Conservation (phyloP, 2,888 invertebrate genomes). For the Acholoe squamosa region DNA sequence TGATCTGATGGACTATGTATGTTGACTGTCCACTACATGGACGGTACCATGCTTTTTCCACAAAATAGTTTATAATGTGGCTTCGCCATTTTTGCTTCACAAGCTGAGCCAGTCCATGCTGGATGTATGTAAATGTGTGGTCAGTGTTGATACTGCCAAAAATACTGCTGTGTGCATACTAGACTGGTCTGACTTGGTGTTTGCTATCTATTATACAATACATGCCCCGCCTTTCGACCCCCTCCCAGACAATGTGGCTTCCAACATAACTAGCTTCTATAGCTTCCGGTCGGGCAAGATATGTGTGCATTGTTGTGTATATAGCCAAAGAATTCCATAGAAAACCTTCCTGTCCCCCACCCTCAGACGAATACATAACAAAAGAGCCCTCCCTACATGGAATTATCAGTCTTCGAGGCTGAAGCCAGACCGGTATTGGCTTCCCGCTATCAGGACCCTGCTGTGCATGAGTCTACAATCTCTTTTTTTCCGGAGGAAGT, state of each 20-base stretch:
- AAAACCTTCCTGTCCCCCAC: background rate
- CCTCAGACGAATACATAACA: background rate
- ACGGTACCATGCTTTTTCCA: background rate
- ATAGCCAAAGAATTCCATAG: too few species aligned
- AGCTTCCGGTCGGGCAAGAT: too few species aligned
- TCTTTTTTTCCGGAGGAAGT: constrained; percentile 1
- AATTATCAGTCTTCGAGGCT: background rate
- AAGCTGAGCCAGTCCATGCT: too few species aligned
- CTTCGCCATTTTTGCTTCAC: background rate
- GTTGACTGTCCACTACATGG: constrained; percentile 51
- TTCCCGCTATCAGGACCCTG: background rate
- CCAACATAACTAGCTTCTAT: background rate
- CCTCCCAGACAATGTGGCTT: background rate
- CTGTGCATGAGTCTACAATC: background rate
- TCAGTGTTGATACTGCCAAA: too few species aligned
- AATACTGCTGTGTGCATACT: too few species aligned
- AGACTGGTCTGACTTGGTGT: too few species aligned
- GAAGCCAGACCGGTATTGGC: background rate
- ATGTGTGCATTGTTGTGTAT: too few species aligned
- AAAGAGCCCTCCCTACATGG: background rate
- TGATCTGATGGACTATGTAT: background rate
- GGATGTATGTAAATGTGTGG: too few species aligned
- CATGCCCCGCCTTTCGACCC: too few species aligned
- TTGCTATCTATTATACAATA: too few species aligned
- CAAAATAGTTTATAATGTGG: background rate